Evolutionary conservation across 1,140 invertebrate species (phyloP).

Genomic region (Drosophila eugracilis): DNA sequence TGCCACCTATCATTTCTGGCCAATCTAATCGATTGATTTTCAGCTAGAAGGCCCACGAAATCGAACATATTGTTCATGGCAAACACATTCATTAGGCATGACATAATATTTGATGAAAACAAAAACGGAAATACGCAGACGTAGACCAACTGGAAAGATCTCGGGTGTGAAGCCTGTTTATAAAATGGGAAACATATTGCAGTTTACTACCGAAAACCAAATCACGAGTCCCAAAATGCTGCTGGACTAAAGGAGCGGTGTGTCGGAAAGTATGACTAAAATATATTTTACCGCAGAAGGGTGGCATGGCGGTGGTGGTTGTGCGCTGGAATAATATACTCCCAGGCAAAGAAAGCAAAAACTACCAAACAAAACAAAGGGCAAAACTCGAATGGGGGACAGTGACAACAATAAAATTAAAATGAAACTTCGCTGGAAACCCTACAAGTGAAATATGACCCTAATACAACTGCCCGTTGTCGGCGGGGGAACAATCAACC

Average conservation of each 20-base stretch:
- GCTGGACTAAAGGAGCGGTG: background rate
- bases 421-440: slow-evolving; percentile 83
- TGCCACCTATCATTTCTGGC: slow-evolving; percentile 3
- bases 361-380: slow-evolving; percentile 48
- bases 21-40: slow-evolving; percentile 40
- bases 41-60: slow-evolving; percentile 12
- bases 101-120: slow-evolving; percentile 58
- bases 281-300: slow-evolving; percentile 51
- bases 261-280: slow-evolving; percentile 7
- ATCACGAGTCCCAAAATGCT: slow-evolving; percentile 59
- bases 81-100: slow-evolving; percentile 37
- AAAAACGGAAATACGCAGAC: slow-evolving; percentile 31
- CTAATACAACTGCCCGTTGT: slow-evolving; percentile 72
- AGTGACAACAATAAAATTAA: slow-evolving; percentile 73
- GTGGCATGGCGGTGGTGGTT: slow-evolving; percentile 29
- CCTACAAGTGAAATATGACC: slow-evolving; percentile 84
- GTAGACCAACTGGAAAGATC: slow-evolving; percentile 40
- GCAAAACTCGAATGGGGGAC: slow-evolving; percentile 47
- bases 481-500: slow-evolving; percentile 25
- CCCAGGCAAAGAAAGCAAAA: slow-evolving; percentile 18
- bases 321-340: slow-evolving; percentile 41
- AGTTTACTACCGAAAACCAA: slow-evolving; percentile 21
- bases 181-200: slow-evolving; percentile 43
- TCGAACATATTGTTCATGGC: slow-evolving; percentile 28
- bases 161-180: slow-evolving; percentile 8